Evolutionary conservation across 2,113 vertebrate species (phyloP), one percentile per base, ranked within the genome.

Genomic region (Micromys minutus): DNA sequence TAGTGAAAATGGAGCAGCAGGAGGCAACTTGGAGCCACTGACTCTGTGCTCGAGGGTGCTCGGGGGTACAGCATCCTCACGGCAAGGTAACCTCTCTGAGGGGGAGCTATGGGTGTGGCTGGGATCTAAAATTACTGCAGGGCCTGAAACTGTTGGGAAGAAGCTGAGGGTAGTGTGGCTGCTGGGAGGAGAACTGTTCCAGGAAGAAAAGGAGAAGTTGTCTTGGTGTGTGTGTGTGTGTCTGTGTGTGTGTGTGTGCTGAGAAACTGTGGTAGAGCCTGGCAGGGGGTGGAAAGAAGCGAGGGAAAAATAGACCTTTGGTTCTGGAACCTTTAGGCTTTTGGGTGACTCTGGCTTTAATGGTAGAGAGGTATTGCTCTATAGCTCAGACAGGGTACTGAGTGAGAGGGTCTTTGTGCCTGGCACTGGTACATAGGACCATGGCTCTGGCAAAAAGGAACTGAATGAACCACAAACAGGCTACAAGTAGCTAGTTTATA

Each of bases 141-240:
- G 90, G 67, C 67, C 87, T 47, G 95, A 96, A 96, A 96, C 91
- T 91, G 72, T 52, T 0, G 0, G 84, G 93, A 93, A 94, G 96
- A 96, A 96, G 97, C 87, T 75, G 95, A 90, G 94, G 95, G 50
- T 0, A 0, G 12, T 84, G 92, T 21, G 94, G 96, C 55, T 10
- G 0, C 74, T 2, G 0, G 76, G 89, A 45, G 87, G 79, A 95
- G 95, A 96, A 95, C 94, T 76, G 24, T 42, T 91, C 6, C 0
- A 1, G 36, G 45, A 50, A 45, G 69, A 87, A 61, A 96, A 97
- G 93, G 87, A 93, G 95, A 97, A 95, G 91, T 96, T 89, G 74
- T 9, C 2, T 47, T 0, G 11, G 3, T 17, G 81, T 45, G 57
- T 63, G 47, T 80, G 77, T 45, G 57, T 13, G 57, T 47, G 55